Conservation (phyloP, 2,888 invertebrate genomes). For the Kryphioiulus occultus region DNA sequence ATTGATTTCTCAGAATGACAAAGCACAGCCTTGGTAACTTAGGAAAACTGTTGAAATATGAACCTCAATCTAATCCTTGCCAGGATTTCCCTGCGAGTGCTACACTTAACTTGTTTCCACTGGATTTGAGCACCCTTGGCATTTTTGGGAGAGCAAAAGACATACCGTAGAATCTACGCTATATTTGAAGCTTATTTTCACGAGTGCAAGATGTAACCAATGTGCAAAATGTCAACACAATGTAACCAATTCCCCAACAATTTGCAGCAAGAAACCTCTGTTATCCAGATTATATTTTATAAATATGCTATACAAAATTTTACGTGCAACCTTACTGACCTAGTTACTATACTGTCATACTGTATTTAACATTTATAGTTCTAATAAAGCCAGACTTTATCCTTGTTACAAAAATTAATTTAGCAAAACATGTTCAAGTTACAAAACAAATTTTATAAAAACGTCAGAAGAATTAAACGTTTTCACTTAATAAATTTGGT, state of each 20-base stretch:
- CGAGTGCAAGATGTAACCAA: neutral
- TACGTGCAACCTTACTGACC: neutral
- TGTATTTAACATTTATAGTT: too few species aligned
- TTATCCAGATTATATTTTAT: neutral
- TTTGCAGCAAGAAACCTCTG: neutral
- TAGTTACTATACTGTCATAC: too few species aligned
- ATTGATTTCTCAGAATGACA: conserved; percentile 22
- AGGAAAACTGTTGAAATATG: neutral
- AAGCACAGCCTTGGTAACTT: neutral
- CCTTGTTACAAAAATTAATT: too few species aligned
- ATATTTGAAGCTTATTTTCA: neutral
- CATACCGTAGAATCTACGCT: neutral
- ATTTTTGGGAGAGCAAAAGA: neutral
- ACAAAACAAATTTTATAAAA: too few species aligned
- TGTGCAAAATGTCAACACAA: too few species aligned
- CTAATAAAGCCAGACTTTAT: too few species aligned
- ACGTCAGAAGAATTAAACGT: too few species aligned
- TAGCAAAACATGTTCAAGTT: too few species aligned
- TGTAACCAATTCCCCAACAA: too few species aligned
- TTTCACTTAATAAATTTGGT: too few species aligned
- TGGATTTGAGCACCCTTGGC: neutral
- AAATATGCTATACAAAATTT: neutral
- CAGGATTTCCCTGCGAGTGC: neutral
- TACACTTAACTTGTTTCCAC: neutral
- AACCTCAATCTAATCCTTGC: neutral